Conservation (phyloP, 1,140 invertebrate genomes). For the Cydia pomonella region DNA sequence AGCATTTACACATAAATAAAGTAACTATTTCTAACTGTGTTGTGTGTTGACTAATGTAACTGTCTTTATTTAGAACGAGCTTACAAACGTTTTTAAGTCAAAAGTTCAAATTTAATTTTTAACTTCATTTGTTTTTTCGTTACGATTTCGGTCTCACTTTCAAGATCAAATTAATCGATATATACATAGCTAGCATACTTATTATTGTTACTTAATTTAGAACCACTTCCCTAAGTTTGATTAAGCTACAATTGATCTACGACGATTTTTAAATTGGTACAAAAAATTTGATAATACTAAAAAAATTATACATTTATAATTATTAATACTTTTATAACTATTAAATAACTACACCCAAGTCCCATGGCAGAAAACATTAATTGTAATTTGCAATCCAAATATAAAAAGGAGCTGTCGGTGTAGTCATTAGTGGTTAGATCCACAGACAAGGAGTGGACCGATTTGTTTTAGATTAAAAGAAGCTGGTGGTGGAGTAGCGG, state of each 20-base stretch:
- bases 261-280: too few relatives aligned
- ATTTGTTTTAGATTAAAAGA: slow-evolving; percentile 14
- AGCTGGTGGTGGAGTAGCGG: neutral
- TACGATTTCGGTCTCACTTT: neutral
- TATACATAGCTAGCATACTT: too few relatives aligned
- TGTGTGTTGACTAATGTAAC: slow-evolving; percentile 30
- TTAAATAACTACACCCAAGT: neutral
- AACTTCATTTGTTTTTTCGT: neutral
- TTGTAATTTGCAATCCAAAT: neutral
- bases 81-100: neutral
- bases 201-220: too few relatives aligned
- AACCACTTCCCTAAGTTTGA: too few relatives aligned
- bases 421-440: neutral
- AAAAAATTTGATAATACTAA: too few relatives aligned
- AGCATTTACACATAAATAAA: slow-evolving; percentile 29
- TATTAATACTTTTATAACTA: too few relatives aligned
- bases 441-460: neutral
- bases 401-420: neutral
- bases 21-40: slow-evolving; percentile 26
- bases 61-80: slow-evolving; percentile 12
- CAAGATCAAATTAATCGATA: too few relatives aligned
- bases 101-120: neutral
- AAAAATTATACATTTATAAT: too few relatives aligned
- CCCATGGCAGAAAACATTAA: neutral
- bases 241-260: too few relatives aligned